These are phyloP conservation scores for Parazoanthus atlanticus DNA, from an alignment of 92 coral and sea anemone species.

Conservation along the genomic window DNA sequence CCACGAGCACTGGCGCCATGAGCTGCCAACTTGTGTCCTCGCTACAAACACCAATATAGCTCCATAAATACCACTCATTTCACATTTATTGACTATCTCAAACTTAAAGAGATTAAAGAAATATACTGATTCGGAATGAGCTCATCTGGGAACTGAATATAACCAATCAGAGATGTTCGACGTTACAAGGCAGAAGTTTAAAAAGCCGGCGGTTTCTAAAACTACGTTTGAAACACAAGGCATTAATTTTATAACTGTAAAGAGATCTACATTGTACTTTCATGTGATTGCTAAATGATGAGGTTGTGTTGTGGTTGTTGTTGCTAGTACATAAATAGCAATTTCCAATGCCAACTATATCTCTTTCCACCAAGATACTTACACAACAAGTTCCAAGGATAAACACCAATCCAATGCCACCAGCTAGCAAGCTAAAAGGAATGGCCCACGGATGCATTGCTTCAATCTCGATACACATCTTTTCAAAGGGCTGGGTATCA, in stretches of 20 bases:
- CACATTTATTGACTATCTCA: not conserved
- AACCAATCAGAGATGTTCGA: too few species aligned
- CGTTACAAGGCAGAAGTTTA: too few species aligned
- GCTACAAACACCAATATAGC: not conserved
- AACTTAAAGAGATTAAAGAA: not conserved
- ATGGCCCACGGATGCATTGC: slow-evolving; percentile 13
- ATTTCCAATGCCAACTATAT: too few species aligned
- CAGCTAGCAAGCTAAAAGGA: slow-evolving; percentile 13
- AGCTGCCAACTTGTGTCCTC: slow-evolving; percentile 15
- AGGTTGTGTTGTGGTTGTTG: too few species aligned
- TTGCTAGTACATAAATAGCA: too few species aligned
- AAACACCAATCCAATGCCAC: slow-evolving; percentile 13
- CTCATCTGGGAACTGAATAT: not conserved
- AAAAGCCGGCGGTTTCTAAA: too few species aligned
- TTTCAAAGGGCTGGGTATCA: not conserved
- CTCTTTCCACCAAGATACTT: not conserved
- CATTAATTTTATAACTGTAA: too few species aligned
- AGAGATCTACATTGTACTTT: too few species aligned
- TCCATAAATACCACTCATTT: not conserved
- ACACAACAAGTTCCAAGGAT: slow-evolving; percentile 40
- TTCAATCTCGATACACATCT: slow-evolving; percentile 18
- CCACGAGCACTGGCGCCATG: slow-evolving; percentile 33
- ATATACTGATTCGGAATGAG: too few species aligned
- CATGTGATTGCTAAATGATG: too few species aligned
- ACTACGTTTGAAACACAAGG: too few species aligned